phyloP scores from a whole-genome alignment of 2,797 vertebrate genomes.

The Dicrostonyx torquatus region DNA sequence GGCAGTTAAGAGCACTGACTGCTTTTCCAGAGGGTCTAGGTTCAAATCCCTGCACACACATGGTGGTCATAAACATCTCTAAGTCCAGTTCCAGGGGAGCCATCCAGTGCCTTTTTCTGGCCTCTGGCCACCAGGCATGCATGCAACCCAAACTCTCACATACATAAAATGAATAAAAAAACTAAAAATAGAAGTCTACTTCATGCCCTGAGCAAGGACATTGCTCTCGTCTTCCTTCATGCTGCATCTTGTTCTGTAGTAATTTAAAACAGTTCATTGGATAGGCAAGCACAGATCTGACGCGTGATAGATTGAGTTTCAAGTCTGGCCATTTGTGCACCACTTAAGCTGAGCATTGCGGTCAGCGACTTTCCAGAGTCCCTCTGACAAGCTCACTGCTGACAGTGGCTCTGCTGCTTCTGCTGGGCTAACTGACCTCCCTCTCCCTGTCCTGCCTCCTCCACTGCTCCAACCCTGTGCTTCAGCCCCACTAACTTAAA shows the following conservation, averaged over 20 bases:
- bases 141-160: background rate
- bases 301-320: background rate
- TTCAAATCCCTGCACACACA: background rate
- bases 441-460: background rate
- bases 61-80: background rate
- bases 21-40: background rate
- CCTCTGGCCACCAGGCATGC: too few relatives aligned
- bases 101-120: background rate
- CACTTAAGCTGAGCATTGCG: background rate
- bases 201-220: background rate
- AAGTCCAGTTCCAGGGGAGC: background rate
- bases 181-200: background rate
- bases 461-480: background rate
- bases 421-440: background rate
- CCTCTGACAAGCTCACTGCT: background rate
- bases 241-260: background rate
- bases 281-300: background rate
- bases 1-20: background rate
- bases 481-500: background rate
- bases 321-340: background rate
- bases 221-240: background rate
- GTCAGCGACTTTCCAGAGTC: background rate
- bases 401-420: background rate
- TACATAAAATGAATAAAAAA: background rate
- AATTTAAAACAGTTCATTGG: background rate